phyloP scores from a whole-genome alignment of 2,113 vertebrate genomes.

The Cichladusa arquata region DNA sequence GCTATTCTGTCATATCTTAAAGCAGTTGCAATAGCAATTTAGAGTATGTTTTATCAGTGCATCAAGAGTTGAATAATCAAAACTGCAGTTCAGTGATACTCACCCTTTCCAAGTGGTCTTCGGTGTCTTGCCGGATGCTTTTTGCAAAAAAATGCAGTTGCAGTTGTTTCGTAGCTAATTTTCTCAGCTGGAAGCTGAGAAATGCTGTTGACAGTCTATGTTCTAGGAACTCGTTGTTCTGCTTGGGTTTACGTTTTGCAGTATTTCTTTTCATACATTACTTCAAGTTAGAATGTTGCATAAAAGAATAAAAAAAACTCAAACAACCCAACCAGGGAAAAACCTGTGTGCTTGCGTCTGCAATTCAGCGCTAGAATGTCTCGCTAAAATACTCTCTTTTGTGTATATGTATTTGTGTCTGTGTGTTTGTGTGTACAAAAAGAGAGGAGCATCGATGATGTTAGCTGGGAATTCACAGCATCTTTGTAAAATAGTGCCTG shows the following conservation, averaged over 20 bases:
- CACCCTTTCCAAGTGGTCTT: neutral
- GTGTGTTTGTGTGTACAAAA: neutral
- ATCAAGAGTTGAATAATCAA: neutral
- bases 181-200: neutral
- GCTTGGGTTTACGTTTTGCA: neutral
- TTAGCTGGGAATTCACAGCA: neutral
- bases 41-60: neutral
- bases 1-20: constrained; percentile 18
- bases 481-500: neutral
- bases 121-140: neutral
- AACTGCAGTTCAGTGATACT: neutral
- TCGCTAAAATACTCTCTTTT: neutral
- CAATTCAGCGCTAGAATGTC: neutral
- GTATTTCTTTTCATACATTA: neutral
- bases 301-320: neutral
- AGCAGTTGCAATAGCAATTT: neutral
- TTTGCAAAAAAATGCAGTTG: neutral
- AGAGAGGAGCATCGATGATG: neutral
- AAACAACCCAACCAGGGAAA: neutral
- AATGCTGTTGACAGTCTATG: neutral
- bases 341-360: fast-evolving
- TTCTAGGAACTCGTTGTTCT: neutral
- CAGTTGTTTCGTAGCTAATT: neutral
- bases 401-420: neutral
- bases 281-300: neutral